Base-by-base conservation (phyloP, 2,888 invertebrate species). In the Iphiclides podalirius region DNA sequence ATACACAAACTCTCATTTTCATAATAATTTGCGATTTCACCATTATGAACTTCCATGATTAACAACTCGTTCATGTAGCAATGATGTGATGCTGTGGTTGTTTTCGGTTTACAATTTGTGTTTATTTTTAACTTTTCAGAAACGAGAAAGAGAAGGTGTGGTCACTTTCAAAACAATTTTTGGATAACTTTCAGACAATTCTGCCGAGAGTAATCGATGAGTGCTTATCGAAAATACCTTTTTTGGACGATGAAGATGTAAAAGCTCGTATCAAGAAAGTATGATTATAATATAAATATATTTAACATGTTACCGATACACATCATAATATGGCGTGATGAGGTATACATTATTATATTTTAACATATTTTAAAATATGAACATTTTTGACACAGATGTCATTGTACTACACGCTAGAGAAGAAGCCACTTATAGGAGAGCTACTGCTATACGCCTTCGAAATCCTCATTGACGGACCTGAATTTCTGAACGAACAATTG, bases 361-460 rank as follows among this genome's bases (percentile, higher is more conserved):
- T 3, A 3, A 3, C 20, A 20, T 4, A 20, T 4, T 3, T 4
- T 3, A 20, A 4, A 20, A 20, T 6, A 4, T 3, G 20, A 20
- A 20, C 4, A 20, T 20, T n/a, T n/a, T n/a, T n/a, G n/a, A 12
- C 11, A 4, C 33, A 44, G 43, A 35, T 44, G 35, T 9, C 43
- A 4, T 34, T n/a, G 0, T 44, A 44, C 16, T 44, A 36, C 26
- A 9, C 36, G 1, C 90, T 91, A 60, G 92, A 93, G 54, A 70
- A 94, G 11, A 90, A 90, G 40, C 64, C 44, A 28, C 2, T 44
- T 8, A 11, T 34, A 16, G 48, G 38, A 20, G 42, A 49, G 33
- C 13, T 49, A n/a, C 20, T 37, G n/a, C 9, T 49, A 4, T 11
- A 9, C 6, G 43, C 48, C 1, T 43, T 43, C n/a, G 37, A 43